Evolutionary conservation across 2,113 vertebrate species (phyloP).

Genomic region (Xiphophorus maculatus): DNA sequence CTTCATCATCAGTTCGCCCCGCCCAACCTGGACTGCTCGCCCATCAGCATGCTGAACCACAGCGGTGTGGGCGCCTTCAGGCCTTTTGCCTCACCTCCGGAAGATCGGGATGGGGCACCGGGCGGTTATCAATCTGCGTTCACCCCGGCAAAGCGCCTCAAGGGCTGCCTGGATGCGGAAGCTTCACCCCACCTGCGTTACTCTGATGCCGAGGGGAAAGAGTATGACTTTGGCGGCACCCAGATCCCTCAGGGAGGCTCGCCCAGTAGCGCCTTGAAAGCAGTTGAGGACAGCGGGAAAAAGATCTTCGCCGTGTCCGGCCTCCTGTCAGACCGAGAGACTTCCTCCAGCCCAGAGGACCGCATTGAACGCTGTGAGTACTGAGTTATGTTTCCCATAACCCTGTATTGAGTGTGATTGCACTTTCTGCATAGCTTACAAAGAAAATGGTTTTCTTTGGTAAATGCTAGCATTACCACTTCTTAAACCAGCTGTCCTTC

Average conservation of each 20-base stretch:
- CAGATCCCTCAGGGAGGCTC: conserved; percentile 94
- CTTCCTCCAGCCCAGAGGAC: conserved; percentile 97
- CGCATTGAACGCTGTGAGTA: conserved; percentile 99
- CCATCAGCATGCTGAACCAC: conserved; percentile 98
- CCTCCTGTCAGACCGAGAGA: conserved; percentile 97
- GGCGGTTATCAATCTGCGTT: conserved; percentile 98
- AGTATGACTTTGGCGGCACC: conserved; percentile 92
- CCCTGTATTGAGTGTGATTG: background rate
- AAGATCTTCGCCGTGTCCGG: conserved; percentile 98
- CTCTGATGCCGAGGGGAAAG: conserved; percentile 98
- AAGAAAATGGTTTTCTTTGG: background rate
- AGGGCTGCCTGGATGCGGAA: conserved; percentile 96
- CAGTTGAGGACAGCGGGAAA: conserved; percentile 94
- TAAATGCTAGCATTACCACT: background rate
- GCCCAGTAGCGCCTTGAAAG: conserved; percentile 90
- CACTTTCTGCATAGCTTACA: background rate
- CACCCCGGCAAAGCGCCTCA: conserved; percentile 97
- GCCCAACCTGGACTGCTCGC: conserved; percentile 97
- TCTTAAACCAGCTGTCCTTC: no score
- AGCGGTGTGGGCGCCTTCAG: conserved; percentile 97
- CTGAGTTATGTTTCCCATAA: background rate
- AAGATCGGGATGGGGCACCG: conserved; percentile 91
- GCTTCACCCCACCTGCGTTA: conserved; percentile 96
- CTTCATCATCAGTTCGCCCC: conserved; percentile 98
- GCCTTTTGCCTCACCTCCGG: conserved; percentile 92